Base-by-base conservation (phyloP, 1,140 invertebrate genomes). In the Drosophila funebris region DNA sequence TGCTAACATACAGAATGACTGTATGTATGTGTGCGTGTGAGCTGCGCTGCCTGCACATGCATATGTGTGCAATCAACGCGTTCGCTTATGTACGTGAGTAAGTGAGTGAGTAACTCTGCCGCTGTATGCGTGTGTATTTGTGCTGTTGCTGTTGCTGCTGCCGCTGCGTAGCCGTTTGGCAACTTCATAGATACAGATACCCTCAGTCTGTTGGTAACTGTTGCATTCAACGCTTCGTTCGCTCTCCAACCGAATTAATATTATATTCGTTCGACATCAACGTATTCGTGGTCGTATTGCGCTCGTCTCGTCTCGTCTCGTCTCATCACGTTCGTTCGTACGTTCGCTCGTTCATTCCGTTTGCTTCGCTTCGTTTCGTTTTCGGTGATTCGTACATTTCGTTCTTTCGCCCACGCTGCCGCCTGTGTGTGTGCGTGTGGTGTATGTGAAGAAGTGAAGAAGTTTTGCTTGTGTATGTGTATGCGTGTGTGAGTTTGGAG, bases 141-240 rank as follows among this genome's bases (percentile, higher is more conserved):
- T 31, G 46, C 3, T 24, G 52, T 11, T 37, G 64, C 18, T 31
- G 57, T 36, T 22, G 44, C 36, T 36, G 29, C 22, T 27, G 44
- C 27, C 18, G 57, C 36, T 27, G 43, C 41, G 37, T 27, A n/a
- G 61, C 29, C 56, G 72, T 78, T 90, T 90, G 82, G 87, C 87
- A 90, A 90, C 87, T 87, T 90, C 66, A 87, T 80, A 69, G 81
- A 80, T 57, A 87, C 56, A 73, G 58, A 79, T 37, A 78, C 68
- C 57, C 72, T 90, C 88, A 90, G 73, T 90, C 88, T 89, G 79
- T 87, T 82, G 79, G 85, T 90, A 90, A 90, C 88, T 90, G 88
- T 90, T 90, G 88, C 85, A 90, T 90, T 76, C 80, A 78, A 76
- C 80, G 80, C 80, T 84, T 84, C 85, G 85, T 82, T 80, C 76